Evolutionary conservation across 2,797 vertebrate genomes (phyloP).

Genomic region (Pogoniulus pusillus): DNA sequence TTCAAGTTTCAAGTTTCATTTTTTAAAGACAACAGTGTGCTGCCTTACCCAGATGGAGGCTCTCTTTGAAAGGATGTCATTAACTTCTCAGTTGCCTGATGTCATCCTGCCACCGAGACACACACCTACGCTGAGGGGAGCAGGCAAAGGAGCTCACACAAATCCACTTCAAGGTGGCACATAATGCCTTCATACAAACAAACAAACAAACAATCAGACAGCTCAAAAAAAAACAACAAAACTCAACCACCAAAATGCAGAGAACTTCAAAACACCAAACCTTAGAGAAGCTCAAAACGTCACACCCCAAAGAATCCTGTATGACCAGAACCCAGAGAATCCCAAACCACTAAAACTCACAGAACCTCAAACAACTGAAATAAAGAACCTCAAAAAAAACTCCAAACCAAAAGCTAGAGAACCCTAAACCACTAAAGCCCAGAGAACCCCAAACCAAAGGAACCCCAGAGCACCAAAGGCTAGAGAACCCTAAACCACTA

Average conservation of each 20-base stretch:
- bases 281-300: neutral
- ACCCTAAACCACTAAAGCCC: too few relatives aligned
- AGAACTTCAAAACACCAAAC: neutral
- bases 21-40: neutral
- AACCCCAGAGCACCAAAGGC: too few relatives aligned
- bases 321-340: neutral
- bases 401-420: too few relatives aligned
- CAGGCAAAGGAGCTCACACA: neutral
- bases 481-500: too few relatives aligned
- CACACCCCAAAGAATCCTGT: neutral
- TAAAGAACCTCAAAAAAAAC: too few relatives aligned
- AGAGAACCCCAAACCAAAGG: too few relatives aligned
- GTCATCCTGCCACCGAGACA: neutral
- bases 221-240: too few relatives aligned
- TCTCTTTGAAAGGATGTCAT: neutral
- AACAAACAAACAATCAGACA: too few relatives aligned
- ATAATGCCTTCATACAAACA: neutral
- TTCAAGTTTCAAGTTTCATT: neutral
- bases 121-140: neutral
- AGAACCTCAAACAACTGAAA: too few relatives aligned
- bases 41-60: neutral
- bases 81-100: neutral
- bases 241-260: neutral
- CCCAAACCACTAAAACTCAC: too few relatives aligned
- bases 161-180: neutral